Base-by-base conservation (phyloP, 2,888 invertebrate species). In the Elmis aenea region DNA sequence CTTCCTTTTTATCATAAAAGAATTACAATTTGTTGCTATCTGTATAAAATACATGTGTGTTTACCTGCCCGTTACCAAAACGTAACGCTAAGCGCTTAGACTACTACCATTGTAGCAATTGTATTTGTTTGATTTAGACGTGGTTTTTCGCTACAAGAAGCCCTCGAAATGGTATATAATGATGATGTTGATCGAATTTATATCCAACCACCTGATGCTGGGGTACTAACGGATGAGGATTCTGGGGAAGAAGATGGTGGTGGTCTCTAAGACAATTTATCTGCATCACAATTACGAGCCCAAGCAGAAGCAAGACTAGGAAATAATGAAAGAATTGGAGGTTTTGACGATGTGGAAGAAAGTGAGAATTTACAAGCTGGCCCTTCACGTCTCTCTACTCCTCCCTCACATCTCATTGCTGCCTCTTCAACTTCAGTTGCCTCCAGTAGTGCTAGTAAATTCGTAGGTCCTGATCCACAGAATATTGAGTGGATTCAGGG, bases 401-500 rank as follows among this genome's bases (percentile, higher is more conserved):
- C n/a, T n/a, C n/a, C n/a, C n/a, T n/a, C n/a, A n/a, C n/a, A n/a
- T n/a, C n/a, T n/a, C n/a, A n/a, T n/a, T n/a, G n/a, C n/a, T n/a
- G 28, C 15, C 10, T 10, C 8, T 20, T 8, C 8, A 28, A 5
- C 4, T 5, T 11, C 3, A n/a, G 12, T 10, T 10, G 11, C 20
- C 16, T 3, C 9, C 5, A 23, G 23, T 27, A 9, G 11, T 8
- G 15, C 11, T 13, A 3, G 14, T 9, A n/a, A 15, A 20, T 18
- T 28, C 11, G 18, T 20, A 10, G 20, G 2, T 8, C 18, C 13
- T 10, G 16, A 28, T 20, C 18, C 28, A 28, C 9, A 28, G 9
- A 28, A 28, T n/a, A 28, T 28, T 18, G 5, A 28, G 10, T 28
- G 28, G 28, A 28, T 28, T 18, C 11, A 16, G 20, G 28, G 20